These are phyloP conservation scores for human DNA, from an alignment of 2,113 vertebrate genomes.

Conservation along the genomic window DNA sequence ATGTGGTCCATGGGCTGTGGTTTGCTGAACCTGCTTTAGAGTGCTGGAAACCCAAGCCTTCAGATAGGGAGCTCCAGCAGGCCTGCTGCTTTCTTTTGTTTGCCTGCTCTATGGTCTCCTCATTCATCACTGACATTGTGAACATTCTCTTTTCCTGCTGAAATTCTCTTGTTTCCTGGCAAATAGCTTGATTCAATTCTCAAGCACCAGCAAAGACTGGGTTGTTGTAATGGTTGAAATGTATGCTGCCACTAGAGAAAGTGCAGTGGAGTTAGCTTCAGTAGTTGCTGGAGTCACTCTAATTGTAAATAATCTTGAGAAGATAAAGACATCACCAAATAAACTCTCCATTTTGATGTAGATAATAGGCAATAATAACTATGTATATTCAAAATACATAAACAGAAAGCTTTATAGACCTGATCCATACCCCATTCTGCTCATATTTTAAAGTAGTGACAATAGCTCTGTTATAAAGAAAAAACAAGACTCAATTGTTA, in stretches of 20 bases:
- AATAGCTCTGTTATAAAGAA: not conserved
- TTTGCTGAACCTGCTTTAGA: not conserved
- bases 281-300: not conserved
- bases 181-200: conserved; percentile 15
- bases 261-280: not conserved
- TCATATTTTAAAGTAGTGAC: conserved; percentile 26
- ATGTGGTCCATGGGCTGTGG: not conserved
- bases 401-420: not conserved
- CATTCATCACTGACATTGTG: not conserved
- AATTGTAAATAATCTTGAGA: not conserved
- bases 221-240: not conserved
- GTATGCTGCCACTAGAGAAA: not conserved
- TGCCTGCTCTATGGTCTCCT: not conserved
- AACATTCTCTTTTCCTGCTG: not conserved
- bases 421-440: not conserved
- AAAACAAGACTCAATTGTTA: not conserved
- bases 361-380: not conserved
- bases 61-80: not conserved
- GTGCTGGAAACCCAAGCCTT: not conserved
- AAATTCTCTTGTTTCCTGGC: conserved; percentile 6
- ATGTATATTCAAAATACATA: not conserved
- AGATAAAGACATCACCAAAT: not conserved
- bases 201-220: not conserved
- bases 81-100: not conserved
- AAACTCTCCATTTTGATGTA: not conserved